Evolutionary conservation across 35 echinoderm and acorn worm genomes (phyloP).

Genomic region (Ophiothrix spiculata): DNA sequence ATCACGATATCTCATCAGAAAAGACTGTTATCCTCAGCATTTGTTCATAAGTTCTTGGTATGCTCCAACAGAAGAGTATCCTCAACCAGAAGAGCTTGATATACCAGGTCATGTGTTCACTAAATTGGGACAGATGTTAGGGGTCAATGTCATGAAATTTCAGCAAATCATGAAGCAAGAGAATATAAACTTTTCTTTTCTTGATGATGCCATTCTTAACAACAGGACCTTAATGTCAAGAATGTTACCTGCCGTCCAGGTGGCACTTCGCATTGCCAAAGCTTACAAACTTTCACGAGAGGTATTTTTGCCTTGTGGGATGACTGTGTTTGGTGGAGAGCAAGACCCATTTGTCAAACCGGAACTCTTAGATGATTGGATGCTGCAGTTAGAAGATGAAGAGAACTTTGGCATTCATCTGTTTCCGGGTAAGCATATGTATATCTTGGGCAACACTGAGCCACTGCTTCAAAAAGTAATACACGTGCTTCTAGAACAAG

Average conservation of each 20-base stretch:
- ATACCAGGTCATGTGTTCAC: not conserved
- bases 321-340: constrained; percentile 40
- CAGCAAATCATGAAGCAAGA: not conserved
- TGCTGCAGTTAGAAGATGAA: not conserved
- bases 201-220: constrained; percentile 9
- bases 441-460: not conserved
- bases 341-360: constrained; percentile 24
- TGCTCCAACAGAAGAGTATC: constrained; percentile 36
- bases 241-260: constrained; percentile 28
- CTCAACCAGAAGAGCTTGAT: constrained; percentile 31
- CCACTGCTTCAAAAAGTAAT: not conserved
- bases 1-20: constrained; percentile 11
- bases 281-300: not conserved
- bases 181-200: constrained; percentile 18
- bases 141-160: not conserved
- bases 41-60: constrained; percentile 48
- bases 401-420: constrained; percentile 10
- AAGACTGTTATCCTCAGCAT: not conserved
- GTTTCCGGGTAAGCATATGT: constrained; percentile 42
- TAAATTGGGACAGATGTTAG: not conserved
- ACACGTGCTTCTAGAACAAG: not conserved
- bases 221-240: not conserved
- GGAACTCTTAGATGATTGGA: constrained; percentile 24
- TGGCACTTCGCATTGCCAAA: constrained; percentile 14
- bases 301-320: constrained; percentile 14